phyloP scores from a whole-genome alignment of 2,888 invertebrate genomes.

The Idaea biselata region DNA sequence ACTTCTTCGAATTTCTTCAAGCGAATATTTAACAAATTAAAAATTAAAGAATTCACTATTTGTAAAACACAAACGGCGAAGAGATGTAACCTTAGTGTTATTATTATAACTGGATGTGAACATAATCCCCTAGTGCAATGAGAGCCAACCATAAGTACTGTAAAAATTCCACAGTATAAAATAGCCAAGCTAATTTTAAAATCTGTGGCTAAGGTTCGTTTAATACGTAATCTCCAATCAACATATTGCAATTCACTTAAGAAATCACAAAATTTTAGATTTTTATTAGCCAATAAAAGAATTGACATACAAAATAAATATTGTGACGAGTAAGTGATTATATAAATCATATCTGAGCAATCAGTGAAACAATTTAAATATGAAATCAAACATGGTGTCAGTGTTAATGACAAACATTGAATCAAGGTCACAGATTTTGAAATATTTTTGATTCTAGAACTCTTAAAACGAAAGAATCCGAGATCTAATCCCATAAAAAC shows the following conservation, averaged over 20 bases:
- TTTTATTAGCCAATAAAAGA: not conserved
- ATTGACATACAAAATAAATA: not conserved
- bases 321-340: not conserved
- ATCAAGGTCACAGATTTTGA: not conserved
- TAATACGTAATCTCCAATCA: not conserved
- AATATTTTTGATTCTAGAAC: not conserved
- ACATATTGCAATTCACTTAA: not conserved
- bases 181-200: not conserved
- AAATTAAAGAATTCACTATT: not conserved
- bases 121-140: not conserved
- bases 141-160: not conserved
- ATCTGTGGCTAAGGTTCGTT: not conserved
- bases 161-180: not conserved
- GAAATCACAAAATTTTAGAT: not conserved
- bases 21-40: not conserved
- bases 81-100: not conserved
- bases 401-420: not conserved
- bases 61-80: not conserved
- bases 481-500: not conserved
- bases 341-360: not conserved
- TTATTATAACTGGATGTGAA: not conserved
- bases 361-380: not conserved
- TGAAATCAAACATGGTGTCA: not conserved
- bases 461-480: not conserved
- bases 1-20: not conserved